A percentile compares a stretch with the other conserved stretches of the same genome.
These are phyloP conservation scores for Lepidothrix coronata DNA, from an alignment of 2,113 vertebrate genomes.

Conservation along the genomic window DNA sequence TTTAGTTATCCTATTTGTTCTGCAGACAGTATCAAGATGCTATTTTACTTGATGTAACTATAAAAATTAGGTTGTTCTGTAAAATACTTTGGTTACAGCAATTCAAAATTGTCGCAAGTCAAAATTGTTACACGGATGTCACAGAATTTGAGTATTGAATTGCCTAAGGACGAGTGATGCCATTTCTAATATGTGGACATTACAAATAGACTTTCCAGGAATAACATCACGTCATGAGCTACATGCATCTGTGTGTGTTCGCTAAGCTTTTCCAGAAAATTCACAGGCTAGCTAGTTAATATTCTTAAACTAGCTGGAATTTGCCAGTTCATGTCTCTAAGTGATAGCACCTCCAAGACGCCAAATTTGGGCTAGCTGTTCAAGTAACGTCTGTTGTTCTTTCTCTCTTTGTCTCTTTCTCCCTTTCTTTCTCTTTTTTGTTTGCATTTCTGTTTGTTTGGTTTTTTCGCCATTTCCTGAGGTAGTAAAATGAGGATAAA, in stretches of 20 bases:
- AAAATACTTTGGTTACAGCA: background rate
- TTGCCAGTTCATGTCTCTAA: background rate
- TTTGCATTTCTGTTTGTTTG: background rate
- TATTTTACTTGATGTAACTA: background rate
- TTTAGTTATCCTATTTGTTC: background rate
- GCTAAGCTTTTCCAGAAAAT: background rate
- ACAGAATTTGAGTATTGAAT: background rate
- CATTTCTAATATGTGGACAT: background rate
- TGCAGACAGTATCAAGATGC: background rate
- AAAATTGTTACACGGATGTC: background rate
- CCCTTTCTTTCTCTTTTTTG: too few relatives aligned
- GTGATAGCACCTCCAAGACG: background rate
- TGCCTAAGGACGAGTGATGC: background rate
- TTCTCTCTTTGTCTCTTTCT: too few relatives aligned
- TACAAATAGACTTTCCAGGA: background rate
- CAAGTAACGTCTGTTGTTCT: background rate
- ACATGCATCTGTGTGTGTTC: background rate
- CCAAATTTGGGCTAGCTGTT: background rate
- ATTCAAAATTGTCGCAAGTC: background rate
- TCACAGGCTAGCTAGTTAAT: background rate
- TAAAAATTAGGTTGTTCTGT: background rate
- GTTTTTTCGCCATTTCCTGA: background rate
- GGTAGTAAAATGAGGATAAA: background rate
- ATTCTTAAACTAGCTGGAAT: background rate
- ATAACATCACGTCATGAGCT: background rate